Conservation (phyloP, 1,140 invertebrate species). For the Anastatus disparis region DNA sequence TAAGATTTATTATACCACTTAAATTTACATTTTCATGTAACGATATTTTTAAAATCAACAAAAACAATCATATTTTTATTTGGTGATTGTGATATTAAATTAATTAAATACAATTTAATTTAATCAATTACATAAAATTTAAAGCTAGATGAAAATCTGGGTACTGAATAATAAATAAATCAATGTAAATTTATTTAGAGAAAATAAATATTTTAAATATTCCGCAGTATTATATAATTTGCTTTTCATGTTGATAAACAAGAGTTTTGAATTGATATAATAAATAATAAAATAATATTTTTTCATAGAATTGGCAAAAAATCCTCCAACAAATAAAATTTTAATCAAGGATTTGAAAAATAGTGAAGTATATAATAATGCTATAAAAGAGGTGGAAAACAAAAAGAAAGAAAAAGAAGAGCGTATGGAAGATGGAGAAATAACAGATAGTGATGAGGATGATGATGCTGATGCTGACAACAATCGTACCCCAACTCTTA, state of each 20-base stretch:
- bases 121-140: no score
- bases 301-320: constrained; percentile 60
- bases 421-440: constrained; percentile 73
- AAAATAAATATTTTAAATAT: constrained; percentile 13
- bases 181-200: not conserved
- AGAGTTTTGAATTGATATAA: constrained; percentile 1
- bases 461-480: constrained; percentile 67
- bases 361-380: constrained; percentile 74
- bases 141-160: no score
- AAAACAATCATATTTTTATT: no score
- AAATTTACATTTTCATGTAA: not conserved
- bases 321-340: constrained; percentile 60
- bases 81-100: no score
- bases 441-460: constrained; percentile 70
- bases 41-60: no score
- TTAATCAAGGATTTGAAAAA: constrained; percentile 76
- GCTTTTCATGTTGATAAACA: constrained; percentile 43
- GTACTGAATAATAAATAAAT: not conserved
- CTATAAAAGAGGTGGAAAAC: constrained; percentile 74
- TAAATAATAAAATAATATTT: constrained; percentile 9
- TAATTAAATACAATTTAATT: no score
- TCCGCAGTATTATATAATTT: constrained; percentile 41
- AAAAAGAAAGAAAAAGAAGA: constrained; percentile 72
- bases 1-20: not conserved
- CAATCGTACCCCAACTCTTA: constrained; percentile 63